Percentiles rank a stretch among this genome's conserved stretches.
Conservation (phyloP, 2,888 invertebrate species). For the Halictus ligatus region DNA sequence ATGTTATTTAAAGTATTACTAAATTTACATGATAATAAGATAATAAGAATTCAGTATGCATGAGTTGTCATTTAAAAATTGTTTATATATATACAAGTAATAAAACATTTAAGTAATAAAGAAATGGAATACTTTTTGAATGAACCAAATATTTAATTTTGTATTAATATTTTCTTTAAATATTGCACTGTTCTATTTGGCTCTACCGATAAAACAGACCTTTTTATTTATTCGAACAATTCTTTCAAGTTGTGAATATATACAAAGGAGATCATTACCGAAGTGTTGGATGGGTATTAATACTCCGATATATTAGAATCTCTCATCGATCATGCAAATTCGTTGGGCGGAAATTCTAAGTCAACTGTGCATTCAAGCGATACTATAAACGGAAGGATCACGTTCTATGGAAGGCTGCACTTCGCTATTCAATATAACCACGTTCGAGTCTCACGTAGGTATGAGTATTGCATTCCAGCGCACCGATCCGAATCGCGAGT, state of each 20-base stretch:
- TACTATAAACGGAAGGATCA: slow-evolving; percentile 26
- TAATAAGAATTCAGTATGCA: no score
- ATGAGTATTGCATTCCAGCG: slow-evolving; percentile 26
- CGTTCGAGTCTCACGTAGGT: slow-evolving; percentile 29
- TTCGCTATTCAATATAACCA: slow-evolving; percentile 25
- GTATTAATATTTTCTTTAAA: neutral
- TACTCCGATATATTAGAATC: neutral
- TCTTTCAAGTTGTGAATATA: neutral
- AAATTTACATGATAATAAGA: no score
- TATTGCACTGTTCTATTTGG: neutral
- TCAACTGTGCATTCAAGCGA: neutral
- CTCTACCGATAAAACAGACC: neutral
- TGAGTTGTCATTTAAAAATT: no score
- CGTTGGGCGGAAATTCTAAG: neutral
- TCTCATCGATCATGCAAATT: slow-evolving; percentile 8
- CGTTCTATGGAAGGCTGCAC: slow-evolving; percentile 3
- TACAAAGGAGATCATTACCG: neutral
- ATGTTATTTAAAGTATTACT: no score
- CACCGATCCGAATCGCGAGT: slow-evolving; percentile 43
- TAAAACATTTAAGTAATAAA: neutral
- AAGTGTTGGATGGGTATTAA: neutral
- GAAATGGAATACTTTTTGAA: neutral
- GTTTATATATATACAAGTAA: no score
- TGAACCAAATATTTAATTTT: neutral
- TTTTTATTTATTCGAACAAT: neutral